A percentile compares a stretch with the other conserved stretches of the same genome.
These are phyloP conservation scores for Beris morrisii DNA, from an alignment of 2,888 invertebrate species.

Conservation along the genomic window DNA sequence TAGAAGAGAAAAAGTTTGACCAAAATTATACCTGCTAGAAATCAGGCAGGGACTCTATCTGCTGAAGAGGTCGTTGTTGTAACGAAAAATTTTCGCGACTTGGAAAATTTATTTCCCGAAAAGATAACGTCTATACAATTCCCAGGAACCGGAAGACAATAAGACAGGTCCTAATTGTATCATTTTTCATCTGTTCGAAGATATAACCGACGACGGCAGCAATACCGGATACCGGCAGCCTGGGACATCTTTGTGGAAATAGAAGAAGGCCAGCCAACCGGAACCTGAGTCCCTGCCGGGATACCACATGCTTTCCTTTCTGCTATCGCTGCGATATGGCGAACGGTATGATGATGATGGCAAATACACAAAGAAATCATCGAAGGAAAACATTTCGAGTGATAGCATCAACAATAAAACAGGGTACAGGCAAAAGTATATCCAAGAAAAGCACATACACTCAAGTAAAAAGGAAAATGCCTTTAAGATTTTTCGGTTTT, in stretches of 20 bases:
- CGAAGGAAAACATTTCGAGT: slow-evolving; percentile 26
- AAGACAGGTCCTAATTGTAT: slow-evolving; percentile 24
- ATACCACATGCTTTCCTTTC: not conserved
- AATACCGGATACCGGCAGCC: slow-evolving; percentile 18
- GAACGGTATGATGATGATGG: slow-evolving; percentile 24
- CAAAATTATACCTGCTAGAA: too few relatives aligned
- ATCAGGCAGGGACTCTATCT: too few relatives aligned
- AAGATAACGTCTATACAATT: slow-evolving; percentile 27
- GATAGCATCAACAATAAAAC: slow-evolving; percentile 30
- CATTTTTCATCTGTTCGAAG: slow-evolving; percentile 30
- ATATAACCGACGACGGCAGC: slow-evolving; percentile 11
- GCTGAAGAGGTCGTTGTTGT: too few relatives aligned
- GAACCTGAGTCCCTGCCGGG: not conserved
- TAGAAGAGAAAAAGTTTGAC: too few relatives aligned
- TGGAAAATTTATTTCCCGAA: slow-evolving; percentile 15
- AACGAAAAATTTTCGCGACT: slow-evolving; percentile 11
- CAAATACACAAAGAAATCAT: slow-evolving; percentile 29
- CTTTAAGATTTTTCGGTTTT: slow-evolving; percentile 14
- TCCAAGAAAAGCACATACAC: not conserved
- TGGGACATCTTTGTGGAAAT: too few relatives aligned
- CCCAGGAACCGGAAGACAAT: slow-evolving; percentile 16
- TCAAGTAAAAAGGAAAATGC: slow-evolving; percentile 1
- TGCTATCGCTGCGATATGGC: not conserved
- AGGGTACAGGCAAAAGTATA: not conserved
- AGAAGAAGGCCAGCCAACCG: not conserved